These are phyloP conservation scores for Macrostomum lignano DNA, from an alignment of 1,140 invertebrate species.

Conservation along the genomic window DNA sequence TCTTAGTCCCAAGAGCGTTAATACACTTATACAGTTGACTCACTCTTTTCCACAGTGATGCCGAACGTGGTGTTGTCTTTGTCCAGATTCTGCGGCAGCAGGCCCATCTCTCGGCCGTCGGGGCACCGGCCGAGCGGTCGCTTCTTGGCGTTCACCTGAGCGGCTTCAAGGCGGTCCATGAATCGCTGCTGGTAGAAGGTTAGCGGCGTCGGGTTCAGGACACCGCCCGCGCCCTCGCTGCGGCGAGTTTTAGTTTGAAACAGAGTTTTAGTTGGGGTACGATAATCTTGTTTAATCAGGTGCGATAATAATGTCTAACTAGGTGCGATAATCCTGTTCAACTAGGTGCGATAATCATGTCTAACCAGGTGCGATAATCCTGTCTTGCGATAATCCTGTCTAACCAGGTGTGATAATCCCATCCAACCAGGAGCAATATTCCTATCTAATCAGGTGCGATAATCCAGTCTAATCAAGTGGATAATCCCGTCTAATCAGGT, in stretches of 20 bases:
- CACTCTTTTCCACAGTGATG: slow-evolving; percentile 16
- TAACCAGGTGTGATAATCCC: no score
- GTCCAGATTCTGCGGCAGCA: slow-evolving; percentile 15
- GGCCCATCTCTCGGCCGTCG: slow-evolving; percentile 12
- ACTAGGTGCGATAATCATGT: no score
- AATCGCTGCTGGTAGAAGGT: slow-evolving; percentile 16
- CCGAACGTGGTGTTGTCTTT: slow-evolving; percentile 18
- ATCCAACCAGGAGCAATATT: no score
- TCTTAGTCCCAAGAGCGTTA: background rate
- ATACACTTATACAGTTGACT: slow-evolving; percentile 2
- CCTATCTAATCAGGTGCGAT: no score
- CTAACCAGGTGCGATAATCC: no score
- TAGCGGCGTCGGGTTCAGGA: slow-evolving; percentile 19
- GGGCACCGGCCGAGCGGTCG: slow-evolving; percentile 18
- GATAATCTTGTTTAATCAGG: no score
- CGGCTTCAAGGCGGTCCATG: slow-evolving; percentile 14
- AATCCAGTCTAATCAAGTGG: no score
- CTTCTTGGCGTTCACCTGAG: slow-evolving; percentile 12
- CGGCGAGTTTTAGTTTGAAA: slow-evolving; percentile 14
- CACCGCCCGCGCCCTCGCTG: slow-evolving; percentile 12
- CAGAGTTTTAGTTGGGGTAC: no score
- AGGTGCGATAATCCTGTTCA: no score
- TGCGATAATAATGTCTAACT: no score
- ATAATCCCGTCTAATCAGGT: no score
- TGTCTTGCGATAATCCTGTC: no score